These are phyloP conservation scores for Nansenia antarctica DNA, from an alignment of 2,113 vertebrate genomes.

Conservation along the genomic window DNA sequence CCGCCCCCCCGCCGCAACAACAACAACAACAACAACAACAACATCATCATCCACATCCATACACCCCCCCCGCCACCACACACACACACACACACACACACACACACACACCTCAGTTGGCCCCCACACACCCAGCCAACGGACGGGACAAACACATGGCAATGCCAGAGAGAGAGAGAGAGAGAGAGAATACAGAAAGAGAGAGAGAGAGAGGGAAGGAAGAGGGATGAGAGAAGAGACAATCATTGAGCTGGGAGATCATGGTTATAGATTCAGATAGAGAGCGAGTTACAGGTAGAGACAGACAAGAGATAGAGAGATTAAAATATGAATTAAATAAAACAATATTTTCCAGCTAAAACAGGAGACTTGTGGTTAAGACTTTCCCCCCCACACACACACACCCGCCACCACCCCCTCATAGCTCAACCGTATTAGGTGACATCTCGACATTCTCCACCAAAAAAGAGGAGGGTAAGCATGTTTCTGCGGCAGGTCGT, in stretches of 20 bases:
- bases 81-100: background rate
- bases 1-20: too few relatives aligned
- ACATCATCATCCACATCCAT: slow-evolving; percentile 53
- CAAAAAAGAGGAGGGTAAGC: too few relatives aligned
- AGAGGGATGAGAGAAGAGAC: too few relatives aligned
- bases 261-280: slow-evolving; percentile 36
- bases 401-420: slow-evolving; percentile 4
- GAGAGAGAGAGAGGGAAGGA: slow-evolving; percentile 59
- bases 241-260: slow-evolving; percentile 53
- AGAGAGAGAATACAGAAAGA: slow-evolving; percentile 60
- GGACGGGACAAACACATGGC: slow-evolving; percentile 58
- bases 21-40: too few relatives aligned
- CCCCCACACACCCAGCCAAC: slow-evolving; percentile 3
- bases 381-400: background rate
- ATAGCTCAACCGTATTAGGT: too few relatives aligned
- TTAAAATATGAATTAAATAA: too few relatives aligned
- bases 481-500: too few relatives aligned
- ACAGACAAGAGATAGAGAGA: background rate
- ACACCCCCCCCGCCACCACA: slow-evolving; percentile 10
- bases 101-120: background rate
- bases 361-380: too few relatives aligned
- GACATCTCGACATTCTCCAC: too few relatives aligned
- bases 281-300: background rate
- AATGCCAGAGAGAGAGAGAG: slow-evolving; percentile 59
- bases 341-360: background rate